Base-by-base conservation (phyloP, 23 tunicate species). In the Clavelina lepadiformis region DNA sequence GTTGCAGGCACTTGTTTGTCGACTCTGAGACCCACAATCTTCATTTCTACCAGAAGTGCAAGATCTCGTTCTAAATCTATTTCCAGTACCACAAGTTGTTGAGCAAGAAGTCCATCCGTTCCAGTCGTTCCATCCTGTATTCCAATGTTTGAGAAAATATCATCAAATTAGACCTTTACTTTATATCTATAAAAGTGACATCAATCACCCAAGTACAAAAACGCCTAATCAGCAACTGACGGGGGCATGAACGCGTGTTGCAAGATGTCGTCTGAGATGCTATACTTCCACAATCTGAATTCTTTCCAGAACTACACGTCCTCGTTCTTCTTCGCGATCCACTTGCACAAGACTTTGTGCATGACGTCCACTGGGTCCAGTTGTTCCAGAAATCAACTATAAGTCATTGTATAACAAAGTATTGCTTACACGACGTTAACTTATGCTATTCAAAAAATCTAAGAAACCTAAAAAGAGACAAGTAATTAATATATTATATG, bases 81-180 rank as follows among this genome's bases (percentile, higher is more conserved):
- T 23, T 46, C 57, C 72, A 3, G n/a, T 36, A 5, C 57, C 72
- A 28, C 72, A 46, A 3, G 72, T 8, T 66, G 15, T 26, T 22
- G 35, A 25, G 35, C 72, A 66, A 5, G 33, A 26, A 22, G 72
- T 46, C 72, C 72, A 66, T 25, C 29, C 3, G 57, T 23, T 13
- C 72, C 72, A 66, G 8, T 24, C 13, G 24, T 46, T 63, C 68
- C 68, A 63, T 45, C 22, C n/a, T n/a, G n/a, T n/a, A n/a, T n/a
- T n/a, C n/a, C n/a, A n/a, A n/a, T n/a, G n/a, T n/a, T n/a, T n/a
- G n/a, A n/a, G n/a, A n/a, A n/a, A n/a, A n/a, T n/a, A n/a, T n/a
- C n/a, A n/a, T n/a, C n/a, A n/a, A n/a, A n/a, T n/a, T n/a, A n/a
- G n/a, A n/a, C n/a, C n/a, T n/a, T n/a, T n/a, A n/a, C n/a, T n/a